Evolutionary conservation across 53 echinoderm and acorn worm genomes (phyloP).

Genomic region (Arbacia lixula): DNA sequence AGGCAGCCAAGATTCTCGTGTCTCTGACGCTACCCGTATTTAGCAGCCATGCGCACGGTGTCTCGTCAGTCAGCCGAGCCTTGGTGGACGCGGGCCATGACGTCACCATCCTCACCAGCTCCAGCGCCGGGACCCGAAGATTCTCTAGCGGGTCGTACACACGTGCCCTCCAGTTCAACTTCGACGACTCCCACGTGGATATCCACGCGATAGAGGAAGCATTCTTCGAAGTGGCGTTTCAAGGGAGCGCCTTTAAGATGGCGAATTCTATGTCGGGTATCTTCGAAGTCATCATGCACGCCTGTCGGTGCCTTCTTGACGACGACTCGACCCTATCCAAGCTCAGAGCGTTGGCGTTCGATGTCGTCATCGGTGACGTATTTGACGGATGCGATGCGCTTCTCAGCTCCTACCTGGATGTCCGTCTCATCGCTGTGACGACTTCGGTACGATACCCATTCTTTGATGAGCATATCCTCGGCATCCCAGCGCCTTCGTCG

Average conservation of each 20-base stretch:
- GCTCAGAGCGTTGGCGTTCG: neutral
- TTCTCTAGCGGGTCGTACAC: conserved; percentile 7
- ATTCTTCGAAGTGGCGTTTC: neutral
- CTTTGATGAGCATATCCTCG: conserved; percentile 14
- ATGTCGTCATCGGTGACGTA: conserved; percentile 14
- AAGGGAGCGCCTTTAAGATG: no score
- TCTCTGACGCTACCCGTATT: neutral
- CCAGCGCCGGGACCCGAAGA: neutral
- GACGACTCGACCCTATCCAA: neutral
- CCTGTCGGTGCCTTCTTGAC: neutral
- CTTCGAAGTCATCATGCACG: neutral
- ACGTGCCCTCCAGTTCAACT: neutral
- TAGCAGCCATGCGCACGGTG: neutral
- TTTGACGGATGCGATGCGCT: conserved; percentile 27
- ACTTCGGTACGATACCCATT: conserved; percentile 15
- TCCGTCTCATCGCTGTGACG: conserved; percentile 26
- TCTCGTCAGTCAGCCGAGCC: neutral
- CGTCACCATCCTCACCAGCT: conserved; percentile 31
- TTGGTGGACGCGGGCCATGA: conserved; percentile 7
- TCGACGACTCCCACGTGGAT: neutral
- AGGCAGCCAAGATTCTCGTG: conserved; percentile 12
- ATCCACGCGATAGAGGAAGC: no score
- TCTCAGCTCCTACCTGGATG: neutral
- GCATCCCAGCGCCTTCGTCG: conserved; percentile 20
- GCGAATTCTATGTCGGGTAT: no score